A percentile compares a stretch with the other conserved stretches of the same genome.
phyloP scores from a whole-genome alignment of 2,797 vertebrate genomes.

The Thunnus albacares region DNA sequence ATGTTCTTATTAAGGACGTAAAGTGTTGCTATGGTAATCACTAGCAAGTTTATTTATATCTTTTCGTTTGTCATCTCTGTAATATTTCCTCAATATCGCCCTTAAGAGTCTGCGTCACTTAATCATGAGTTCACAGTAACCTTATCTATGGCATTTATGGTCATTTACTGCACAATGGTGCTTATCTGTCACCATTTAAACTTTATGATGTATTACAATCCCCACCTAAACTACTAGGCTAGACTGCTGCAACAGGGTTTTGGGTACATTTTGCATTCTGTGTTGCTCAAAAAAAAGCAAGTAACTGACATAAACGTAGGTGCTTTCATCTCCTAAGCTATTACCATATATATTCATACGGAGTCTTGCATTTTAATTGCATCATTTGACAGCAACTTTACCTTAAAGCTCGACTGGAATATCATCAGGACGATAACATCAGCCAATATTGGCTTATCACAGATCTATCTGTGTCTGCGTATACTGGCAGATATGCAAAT shows the following conservation, averaged over 20 bases:
- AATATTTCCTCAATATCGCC: background rate
- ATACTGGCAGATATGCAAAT: background rate
- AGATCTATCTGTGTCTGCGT: background rate
- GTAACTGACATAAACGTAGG: background rate
- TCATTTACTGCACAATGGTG: background rate
- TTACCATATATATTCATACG: background rate
- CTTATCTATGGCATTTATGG: background rate
- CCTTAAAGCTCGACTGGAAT: background rate
- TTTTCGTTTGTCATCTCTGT: background rate
- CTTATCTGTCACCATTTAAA: background rate
- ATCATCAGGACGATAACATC: background rate
- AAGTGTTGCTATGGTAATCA: slow-evolving; percentile 5
- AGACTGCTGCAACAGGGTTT: background rate
- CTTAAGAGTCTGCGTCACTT: background rate
- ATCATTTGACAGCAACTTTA: slow-evolving; percentile 28
- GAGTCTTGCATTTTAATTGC: slow-evolving; percentile 19
- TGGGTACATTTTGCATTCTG: background rate
- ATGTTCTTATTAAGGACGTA: background rate
- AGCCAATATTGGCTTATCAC: background rate
- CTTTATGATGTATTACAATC: background rate
- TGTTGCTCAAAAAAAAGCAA: background rate
- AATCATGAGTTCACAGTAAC: background rate
- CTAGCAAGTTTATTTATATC: background rate
- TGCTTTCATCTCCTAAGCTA: background rate
- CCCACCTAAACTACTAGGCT: rapidly evolving